Percentiles rank a stretch among this genome's conserved stretches.
Evolutionary conservation across 37 sponge, comb jelly and placozoan genomes (phyloP).

Genomic region (Oscarella lobularis): DNA sequence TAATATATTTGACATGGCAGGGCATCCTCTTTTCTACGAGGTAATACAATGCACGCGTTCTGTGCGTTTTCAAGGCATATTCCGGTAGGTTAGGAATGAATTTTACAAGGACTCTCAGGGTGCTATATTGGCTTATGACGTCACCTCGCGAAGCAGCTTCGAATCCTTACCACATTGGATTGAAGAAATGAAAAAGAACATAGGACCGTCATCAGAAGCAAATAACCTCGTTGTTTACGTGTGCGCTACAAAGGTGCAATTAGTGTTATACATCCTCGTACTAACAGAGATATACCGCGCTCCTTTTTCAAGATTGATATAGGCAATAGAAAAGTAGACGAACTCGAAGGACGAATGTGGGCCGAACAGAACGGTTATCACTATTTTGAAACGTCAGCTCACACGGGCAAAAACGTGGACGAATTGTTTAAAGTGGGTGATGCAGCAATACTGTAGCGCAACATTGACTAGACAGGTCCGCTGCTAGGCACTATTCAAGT

Average conservation of each 20-base stretch:
- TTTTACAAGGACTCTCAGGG: conserved; percentile 92
- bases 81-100: conserved; percentile 93
- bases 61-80: no score
- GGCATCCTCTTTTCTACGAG: conserved; percentile 81
- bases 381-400: conserved; percentile 85
- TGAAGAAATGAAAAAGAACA: conserved; percentile 55
- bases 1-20: conserved; percentile 84
- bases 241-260: conserved; percentile 74
- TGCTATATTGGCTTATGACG: conserved; percentile 80
- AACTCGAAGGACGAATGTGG: conserved; percentile 72
- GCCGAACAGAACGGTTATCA: conserved; percentile 73
- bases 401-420: conserved; percentile 38
- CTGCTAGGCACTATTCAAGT: not conserved
- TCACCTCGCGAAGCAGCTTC: conserved; percentile 58
- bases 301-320: no score
- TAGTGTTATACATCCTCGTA: no score
- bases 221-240: conserved; percentile 54
- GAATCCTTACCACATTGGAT: conserved; percentile 66
- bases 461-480: not conserved
- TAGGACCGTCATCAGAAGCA: conserved; percentile 33
- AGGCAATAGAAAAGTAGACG: no score
- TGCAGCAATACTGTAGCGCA: not conserved
- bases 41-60: conserved; percentile 16
- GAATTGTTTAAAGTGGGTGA: conserved; percentile 23
- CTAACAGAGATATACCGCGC: no score